These are phyloP conservation scores for Allolobophora icterica DNA, from an alignment of 2,888 invertebrate species.

Conservation along the genomic window DNA sequence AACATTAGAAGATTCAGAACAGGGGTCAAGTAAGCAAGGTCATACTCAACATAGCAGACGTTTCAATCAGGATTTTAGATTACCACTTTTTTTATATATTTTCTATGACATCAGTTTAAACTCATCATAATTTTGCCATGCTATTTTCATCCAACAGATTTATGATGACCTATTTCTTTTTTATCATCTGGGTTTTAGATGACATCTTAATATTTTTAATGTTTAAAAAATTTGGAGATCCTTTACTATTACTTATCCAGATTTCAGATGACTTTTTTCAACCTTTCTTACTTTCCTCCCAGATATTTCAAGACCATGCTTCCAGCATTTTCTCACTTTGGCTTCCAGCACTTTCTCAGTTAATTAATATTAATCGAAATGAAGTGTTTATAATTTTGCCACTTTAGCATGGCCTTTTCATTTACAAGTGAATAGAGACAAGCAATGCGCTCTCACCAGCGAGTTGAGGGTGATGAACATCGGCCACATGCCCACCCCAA, in stretches of 20 bases:
- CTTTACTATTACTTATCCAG: not conserved
- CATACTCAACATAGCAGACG: not conserved
- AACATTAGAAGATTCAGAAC: not conserved
- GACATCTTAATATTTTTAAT: not conserved
- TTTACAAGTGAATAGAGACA: no score
- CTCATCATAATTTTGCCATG: not conserved
- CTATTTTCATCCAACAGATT: not conserved
- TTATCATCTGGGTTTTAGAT: not conserved
- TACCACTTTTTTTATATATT: not conserved
- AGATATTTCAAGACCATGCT: not conserved
- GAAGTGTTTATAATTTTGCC: no score
- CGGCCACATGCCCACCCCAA: not conserved
- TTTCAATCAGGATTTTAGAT: not conserved
- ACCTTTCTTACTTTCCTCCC: not conserved
- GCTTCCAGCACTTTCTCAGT: not conserved
- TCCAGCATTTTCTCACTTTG: not conserved
- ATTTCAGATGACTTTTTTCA: not conserved
- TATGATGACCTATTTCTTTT: not conserved
- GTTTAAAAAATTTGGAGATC: not conserved
- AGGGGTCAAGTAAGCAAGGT: not conserved
- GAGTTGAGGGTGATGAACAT: not conserved
- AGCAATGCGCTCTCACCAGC: not conserved
- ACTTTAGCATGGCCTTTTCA: no score
- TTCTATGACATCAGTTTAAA: not conserved
- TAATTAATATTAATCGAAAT: no score